Evolutionary conservation across 2,113 vertebrate species (phyloP).

Genomic region (Phaethon lepturus): DNA sequence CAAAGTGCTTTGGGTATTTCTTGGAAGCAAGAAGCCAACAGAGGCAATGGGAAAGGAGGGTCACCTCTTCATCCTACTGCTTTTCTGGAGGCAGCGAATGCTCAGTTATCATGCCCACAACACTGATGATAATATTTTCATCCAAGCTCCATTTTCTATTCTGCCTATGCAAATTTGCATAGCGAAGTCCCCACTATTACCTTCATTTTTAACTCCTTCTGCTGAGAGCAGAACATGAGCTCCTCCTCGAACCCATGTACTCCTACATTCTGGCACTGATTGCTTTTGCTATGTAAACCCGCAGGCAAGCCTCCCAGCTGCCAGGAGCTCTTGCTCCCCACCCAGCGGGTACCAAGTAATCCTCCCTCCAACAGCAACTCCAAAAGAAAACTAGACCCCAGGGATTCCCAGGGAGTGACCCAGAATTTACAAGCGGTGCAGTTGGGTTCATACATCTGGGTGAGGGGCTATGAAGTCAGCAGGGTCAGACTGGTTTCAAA

Average conservation of each 20-base stretch:
- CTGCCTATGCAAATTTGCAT: neutral
- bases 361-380: neutral
- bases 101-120: neutral
- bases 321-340: neutral
- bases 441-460: neutral
- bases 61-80: neutral
- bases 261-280: neutral
- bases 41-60: neutral
- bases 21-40: neutral
- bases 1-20: neutral
- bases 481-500: neutral
- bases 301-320: neutral
- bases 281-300: neutral
- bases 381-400: neutral
- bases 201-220: neutral
- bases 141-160: neutral
- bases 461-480: fast-evolving
- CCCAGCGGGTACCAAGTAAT: neutral
- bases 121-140: neutral
- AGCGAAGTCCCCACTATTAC: neutral
- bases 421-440: fast-evolving
- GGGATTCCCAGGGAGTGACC: neutral
- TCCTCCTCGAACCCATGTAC: neutral
- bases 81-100: neutral
- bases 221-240: neutral